Conservation (phyloP, 2,113 vertebrate genomes). For the Pedetes capensis region DNA sequence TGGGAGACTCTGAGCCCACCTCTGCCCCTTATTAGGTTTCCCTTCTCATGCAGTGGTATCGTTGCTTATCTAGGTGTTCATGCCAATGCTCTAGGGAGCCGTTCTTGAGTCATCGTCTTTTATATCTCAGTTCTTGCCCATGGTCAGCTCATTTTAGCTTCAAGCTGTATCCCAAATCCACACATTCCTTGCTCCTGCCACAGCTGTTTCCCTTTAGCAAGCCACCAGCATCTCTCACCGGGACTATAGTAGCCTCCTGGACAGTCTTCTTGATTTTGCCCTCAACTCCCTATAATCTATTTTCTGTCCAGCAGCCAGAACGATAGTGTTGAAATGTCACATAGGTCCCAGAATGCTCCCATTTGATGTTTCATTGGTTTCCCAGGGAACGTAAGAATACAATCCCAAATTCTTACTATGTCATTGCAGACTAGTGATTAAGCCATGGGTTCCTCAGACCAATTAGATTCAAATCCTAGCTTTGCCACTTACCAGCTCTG, state of each 20-base stretch:
- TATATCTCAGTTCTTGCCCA: neutral
- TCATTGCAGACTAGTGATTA: neutral
- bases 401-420: neutral
- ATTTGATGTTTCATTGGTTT: neutral
- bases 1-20: neutral
- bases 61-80: neutral
- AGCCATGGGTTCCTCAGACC: neutral
- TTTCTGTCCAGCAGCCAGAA: neutral
- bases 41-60: neutral
- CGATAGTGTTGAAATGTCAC: neutral
- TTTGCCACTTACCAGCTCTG: too few relatives aligned
- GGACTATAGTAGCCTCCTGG: neutral
- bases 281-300: neutral
- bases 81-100: neutral
- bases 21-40: neutral
- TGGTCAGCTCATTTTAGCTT: neutral
- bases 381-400: too few relatives aligned
- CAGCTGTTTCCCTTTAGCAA: neutral
- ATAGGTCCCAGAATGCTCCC: too few relatives aligned
- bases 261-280: neutral
- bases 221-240: neutral
- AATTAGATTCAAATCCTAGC: neutral
- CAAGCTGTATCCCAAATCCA: neutral
- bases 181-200: neutral
- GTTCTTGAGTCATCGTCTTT: neutral